Evolutionary conservation across 2,113 vertebrate species (phyloP).

Genomic region (Tyrannus savana): DNA sequence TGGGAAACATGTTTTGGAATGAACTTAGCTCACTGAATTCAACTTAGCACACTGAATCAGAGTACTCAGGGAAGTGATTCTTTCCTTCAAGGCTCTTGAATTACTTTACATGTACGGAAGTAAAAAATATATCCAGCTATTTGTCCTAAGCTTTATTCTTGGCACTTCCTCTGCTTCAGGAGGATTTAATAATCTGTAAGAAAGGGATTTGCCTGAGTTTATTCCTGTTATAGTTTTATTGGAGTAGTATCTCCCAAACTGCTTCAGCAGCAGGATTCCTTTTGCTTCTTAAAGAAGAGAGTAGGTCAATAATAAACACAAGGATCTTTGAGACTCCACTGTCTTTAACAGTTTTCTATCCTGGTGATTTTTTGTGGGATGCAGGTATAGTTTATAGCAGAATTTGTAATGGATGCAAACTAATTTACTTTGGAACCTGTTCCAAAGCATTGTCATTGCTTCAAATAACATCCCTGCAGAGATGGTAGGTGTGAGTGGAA

Average conservation of each 20-base stretch:
- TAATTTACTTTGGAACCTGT: slow-evolving; percentile 1
- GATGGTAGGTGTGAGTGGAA: not conserved
- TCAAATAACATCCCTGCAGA: not conserved
- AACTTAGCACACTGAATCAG: not conserved
- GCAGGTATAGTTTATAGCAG: not conserved
- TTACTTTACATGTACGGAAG: not conserved
- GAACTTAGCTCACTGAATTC: not conserved
- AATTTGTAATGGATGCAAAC: not conserved
- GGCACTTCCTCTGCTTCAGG: not conserved
- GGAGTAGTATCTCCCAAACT: not conserved
- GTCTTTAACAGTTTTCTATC: not conserved
- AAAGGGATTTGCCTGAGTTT: not conserved
- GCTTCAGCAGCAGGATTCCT: not conserved
- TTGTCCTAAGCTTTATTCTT: not conserved
- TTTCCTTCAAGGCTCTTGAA: not conserved
- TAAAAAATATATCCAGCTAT: not conserved
- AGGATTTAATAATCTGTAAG: not conserved
- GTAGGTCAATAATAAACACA: not conserved
- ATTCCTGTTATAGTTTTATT: not conserved
- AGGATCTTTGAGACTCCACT: not conserved
- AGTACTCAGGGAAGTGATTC: not conserved
- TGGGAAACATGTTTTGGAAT: not conserved
- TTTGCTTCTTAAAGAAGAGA: not conserved
- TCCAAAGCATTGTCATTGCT: not conserved
- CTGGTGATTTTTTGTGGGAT: not conserved